Evolutionary conservation across 2,113 vertebrate species (phyloP).

Genomic region (Paracanthobrama guichenoti): DNA sequence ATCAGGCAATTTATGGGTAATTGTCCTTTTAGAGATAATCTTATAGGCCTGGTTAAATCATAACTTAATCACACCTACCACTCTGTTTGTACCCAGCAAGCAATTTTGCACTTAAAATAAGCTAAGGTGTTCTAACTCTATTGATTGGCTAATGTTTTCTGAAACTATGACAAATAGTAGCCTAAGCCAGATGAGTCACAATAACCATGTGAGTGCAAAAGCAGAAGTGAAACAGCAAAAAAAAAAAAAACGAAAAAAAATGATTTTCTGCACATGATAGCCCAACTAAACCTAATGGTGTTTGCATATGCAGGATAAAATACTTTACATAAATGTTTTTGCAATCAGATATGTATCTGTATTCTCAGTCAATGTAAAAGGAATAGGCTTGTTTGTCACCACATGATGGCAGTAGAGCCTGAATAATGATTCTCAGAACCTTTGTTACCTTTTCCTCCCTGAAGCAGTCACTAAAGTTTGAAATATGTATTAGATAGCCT

Average conservation of each 20-base stretch:
- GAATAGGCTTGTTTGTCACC: not conserved
- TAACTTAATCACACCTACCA: not conserved
- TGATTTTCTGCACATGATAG: not conserved
- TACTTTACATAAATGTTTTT: not conserved
- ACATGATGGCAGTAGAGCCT: constrained; percentile 52
- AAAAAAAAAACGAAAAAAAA: too few species aligned
- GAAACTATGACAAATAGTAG: not conserved
- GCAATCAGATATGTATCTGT: not conserved
- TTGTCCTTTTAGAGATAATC: not conserved
- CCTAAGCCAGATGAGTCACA: not conserved
- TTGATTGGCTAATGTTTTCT: not conserved
- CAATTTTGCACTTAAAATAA: too few species aligned
- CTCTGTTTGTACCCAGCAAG: not conserved
- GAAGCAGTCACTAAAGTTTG: not conserved
- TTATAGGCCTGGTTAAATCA: not conserved
- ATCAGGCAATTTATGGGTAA: not conserved
- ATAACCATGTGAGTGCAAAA: constrained; percentile 4
- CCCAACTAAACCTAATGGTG: not conserved
- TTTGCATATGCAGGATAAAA: not conserved
- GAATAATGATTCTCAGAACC: not conserved
- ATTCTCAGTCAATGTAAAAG: not conserved
- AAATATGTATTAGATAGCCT: not conserved
- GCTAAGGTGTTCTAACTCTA: not conserved
- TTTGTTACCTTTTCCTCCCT: not conserved
- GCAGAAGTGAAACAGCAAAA: constrained; percentile 16